Percentiles rank a stretch among this genome's conserved stretches.
Evolutionary conservation across 1,140 invertebrate genomes (phyloP).

Genomic region (Apis dorsata): DNA sequence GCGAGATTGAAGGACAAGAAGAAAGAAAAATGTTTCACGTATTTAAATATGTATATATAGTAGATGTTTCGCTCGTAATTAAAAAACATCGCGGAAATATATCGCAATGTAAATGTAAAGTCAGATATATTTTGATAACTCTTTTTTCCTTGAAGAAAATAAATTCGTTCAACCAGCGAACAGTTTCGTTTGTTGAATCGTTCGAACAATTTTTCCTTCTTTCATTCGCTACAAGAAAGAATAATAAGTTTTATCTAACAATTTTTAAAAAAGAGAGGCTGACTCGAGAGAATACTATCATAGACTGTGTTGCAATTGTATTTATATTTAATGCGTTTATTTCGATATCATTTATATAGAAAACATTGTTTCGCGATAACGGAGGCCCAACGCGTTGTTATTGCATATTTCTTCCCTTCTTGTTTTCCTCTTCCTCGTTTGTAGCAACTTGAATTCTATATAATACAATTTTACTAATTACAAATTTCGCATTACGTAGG

Average conservation of each 20-base stretch:
- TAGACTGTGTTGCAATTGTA: neutral
- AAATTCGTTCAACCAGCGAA: neutral
- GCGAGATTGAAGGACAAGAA: neutral
- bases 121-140: neutral
- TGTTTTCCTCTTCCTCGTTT: neutral
- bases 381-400: constrained; percentile 52
- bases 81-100: neutral
- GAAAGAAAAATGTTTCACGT: neutral
- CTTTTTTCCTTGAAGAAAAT: too few species aligned
- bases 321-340: constrained; percentile 67
- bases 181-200: neutral
- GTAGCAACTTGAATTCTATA: neutral
- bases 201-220: neutral
- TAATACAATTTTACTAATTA: neutral
- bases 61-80: neutral
- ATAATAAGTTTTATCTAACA: too few species aligned
- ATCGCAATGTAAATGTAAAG: neutral
- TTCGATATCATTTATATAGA: constrained; percentile 74
- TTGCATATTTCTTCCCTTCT: constrained; percentile 27
- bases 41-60: too few species aligned
- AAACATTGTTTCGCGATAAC: constrained; percentile 69
- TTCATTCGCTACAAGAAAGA: neutral
- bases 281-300: neutral
- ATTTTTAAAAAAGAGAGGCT: neutral
- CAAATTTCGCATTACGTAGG: neutral